A percentile compares a stretch with the other conserved stretches of the same genome.
These are phyloP conservation scores for Eristalis tenax DNA, from an alignment of 2,888 invertebrate genomes.

Conservation along the genomic window DNA sequence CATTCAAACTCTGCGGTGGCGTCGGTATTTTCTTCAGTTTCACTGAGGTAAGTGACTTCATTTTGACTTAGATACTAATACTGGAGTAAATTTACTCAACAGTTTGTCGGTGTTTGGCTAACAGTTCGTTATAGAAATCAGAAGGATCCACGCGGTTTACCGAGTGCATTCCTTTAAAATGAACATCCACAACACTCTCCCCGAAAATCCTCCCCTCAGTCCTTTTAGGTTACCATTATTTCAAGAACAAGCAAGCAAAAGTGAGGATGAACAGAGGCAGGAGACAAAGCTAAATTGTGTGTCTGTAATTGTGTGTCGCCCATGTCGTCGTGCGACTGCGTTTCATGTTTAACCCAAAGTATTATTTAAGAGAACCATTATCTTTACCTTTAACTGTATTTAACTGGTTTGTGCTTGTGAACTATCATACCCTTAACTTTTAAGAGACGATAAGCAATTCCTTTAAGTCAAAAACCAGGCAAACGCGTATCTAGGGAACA, in stretches of 20 bases:
- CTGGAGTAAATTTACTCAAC: conserved; percentile 76
- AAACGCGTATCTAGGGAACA: conserved; percentile 19
- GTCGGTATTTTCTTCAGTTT: conserved; percentile 98
- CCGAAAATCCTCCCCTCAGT: conserved; percentile 19
- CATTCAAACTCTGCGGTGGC: conserved; percentile 94
- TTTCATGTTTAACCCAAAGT: conserved; percentile 44
- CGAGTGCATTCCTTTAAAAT: conserved; percentile 96
- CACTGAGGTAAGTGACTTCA: conserved; percentile 89
- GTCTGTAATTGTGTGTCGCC: conserved; percentile 15
- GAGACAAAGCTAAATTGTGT: not conserved
- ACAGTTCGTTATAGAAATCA: conserved; percentile 98
- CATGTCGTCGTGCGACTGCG: not conserved
- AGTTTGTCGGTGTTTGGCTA: conserved; percentile 94
- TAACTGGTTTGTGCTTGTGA: conserved; percentile 56
- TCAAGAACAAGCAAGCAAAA: not conserved
- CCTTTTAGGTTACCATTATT: conserved; percentile 28
- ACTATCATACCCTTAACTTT: conserved; percentile 38
- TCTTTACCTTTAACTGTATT: conserved; percentile 16
- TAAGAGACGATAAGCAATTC: conserved; percentile 10
- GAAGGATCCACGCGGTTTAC: conserved; percentile 98
- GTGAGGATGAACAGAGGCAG: not conserved
- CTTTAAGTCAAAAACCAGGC: conserved; percentile 4
- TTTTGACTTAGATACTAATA: not conserved
- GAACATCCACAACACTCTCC: not conserved
- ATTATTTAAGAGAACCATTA: conserved; percentile 46